Base-by-base conservation (phyloP, 1,140 invertebrate genomes). In the Yoshiicerus persimilis region DNA sequence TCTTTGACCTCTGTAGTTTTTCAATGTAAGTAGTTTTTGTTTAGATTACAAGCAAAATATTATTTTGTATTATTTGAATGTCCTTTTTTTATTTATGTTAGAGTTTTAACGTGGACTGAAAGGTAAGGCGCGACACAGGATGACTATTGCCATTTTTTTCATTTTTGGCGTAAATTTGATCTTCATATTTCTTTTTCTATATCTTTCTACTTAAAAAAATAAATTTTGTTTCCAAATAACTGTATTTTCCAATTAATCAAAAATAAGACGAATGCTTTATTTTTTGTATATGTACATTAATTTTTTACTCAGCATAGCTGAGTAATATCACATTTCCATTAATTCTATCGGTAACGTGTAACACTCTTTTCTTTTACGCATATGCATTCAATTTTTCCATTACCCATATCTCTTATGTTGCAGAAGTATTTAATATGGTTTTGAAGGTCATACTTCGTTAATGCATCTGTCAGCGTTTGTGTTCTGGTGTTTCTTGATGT, bases 51-150 rank as follows among this genome's bases (percentile, higher is more conserved):
- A 3, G 47, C 47, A 56, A 56, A 56, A n/a, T 47, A 25, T n/a
- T 86, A 56, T 32, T 47, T 32, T 27, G 64, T 47, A 20, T 30
- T 86, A 34, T 62, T 41, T 34, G 84, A 38, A 34, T 83, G 64
- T 47, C 86, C 36, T 32, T 85, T 87, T 80, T 62, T 56, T 70
- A 87, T 70, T 90, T 56, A 56, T 84, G 38, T 27, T n/a, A 41
- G 41, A 75, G 62, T 27, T 47, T 86, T 90, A 62, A 77, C 87
- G 5, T 90, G 89, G 89, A 38, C 86, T 23, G 39, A 90, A 36
- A 90, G 89, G 89, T 90, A 86, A 90, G 89, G n/a, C n/a, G n/a
- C n/a, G n/a, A 38, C 25, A 47, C 38, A 13, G 23, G 83, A 64
- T 34, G 5, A 36, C 62, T 20, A 47, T 27, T 86, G 56, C 47